Base-by-base conservation (phyloP, 2,113 vertebrate genomes). In the Pungitius pungitius region DNA sequence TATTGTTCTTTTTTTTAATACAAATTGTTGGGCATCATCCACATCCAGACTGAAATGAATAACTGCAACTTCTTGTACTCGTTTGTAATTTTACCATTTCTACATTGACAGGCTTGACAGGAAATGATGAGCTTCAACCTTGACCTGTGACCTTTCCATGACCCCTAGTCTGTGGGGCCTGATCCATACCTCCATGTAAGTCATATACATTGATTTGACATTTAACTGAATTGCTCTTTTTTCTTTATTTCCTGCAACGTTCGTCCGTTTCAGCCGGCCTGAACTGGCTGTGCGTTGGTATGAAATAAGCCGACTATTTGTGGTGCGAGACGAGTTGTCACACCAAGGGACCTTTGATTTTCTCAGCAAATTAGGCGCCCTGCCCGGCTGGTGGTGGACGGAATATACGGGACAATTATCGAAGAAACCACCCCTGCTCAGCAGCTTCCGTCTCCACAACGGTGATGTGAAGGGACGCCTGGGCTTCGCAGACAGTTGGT, bases 401-500 rank as follows among this genome's bases (percentile, higher is more conserved):
- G 72, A 75, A 80, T n/a, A 30, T 68, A 83, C 75, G 47, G 81
- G 54, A 69, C 83, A 69, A 10, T 82, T 71, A 84, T 62, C 20
- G 76, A 65, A 27, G 5, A 67, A 81, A 58, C 56, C 51, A 73
- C 63, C 73, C 76, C 61, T 62, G 63, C 52, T 80, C 75, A 61
- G 84, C 69, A 65, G 78, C 78, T 55, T 77, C 63, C 18, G 47
- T 77, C 70, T 58, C 47, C 3, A 1, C 86, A 70, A 84, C 62
- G 73, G 61, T 91, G 85, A 93, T 90, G 45, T 14, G 39, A 37
- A 55, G 54, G 55, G 91, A 89, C 86, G 9, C 81, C 45, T 77
- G 20, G 60, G 68, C 83, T 78, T 82, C 27, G 10, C 60, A 75
- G 79, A 79, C 81, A 80, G 81, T 71, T 81, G 37, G 47, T 52